Base-by-base conservation (phyloP, 2,888 invertebrate species). In the Elaeidobius kamerunicus region DNA sequence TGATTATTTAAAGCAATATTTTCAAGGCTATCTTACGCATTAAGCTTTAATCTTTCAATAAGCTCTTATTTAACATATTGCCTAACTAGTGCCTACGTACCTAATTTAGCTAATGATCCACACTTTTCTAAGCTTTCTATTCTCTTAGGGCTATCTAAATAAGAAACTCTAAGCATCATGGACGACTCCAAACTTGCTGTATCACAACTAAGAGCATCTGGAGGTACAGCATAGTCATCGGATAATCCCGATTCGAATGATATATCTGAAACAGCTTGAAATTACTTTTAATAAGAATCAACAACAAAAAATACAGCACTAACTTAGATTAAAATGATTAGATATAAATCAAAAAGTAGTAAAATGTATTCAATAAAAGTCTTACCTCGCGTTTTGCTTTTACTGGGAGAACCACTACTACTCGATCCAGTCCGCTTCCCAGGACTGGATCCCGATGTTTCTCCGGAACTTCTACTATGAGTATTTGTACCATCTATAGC, bases 141-240 rank as follows among this genome's bases (percentile, higher is more conserved):
- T 61, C 81, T 74, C 63, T 77, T 80, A 9, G 82, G 78, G 62
- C 77, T 79, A 69, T 77, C 77, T 64, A 77, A 75, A 65, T 77
- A 80, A 27, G 80, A 78, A 43, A 81, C 76, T 39, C 78, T 77
- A 2, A 82, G 76, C 76, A 84, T 79, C 73, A 86, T 82, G 28
- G 87, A 86, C 17, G 87, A 86, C 65, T 88, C 89, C 69, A 88
- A 80, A 60, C 84, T 84, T 7, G 85, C 85, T 35, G 86, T 86
- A 71, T 86, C 88, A 69, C 83, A 83, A 54, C 90, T 91, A 14
- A 91, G 80, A 0, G 94, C 94, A 74, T 96, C 96, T 7, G 96
- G 96, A 7, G 96, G 96, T 66, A 96, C 86, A 52, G 95, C 95
- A 74, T 96, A 96, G 77, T 96, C 96, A 71, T 95, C 94, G 27